phyloP scores from a whole-genome alignment of 2,888 invertebrate species.

The Spisula subtruncata region DNA sequence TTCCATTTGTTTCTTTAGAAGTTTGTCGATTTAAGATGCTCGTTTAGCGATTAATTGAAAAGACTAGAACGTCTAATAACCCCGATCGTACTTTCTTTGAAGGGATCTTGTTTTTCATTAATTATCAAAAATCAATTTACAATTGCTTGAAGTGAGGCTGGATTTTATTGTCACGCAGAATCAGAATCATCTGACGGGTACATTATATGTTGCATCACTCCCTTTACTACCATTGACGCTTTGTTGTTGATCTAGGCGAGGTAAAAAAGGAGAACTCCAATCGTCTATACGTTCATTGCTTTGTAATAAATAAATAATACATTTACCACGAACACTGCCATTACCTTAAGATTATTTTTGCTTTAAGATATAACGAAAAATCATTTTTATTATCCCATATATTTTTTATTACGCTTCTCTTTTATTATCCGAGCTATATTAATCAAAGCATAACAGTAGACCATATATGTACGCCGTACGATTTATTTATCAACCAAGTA shows the following conservation, averaged over 20 bases:
- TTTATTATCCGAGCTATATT: neutral
- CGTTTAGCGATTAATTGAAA: constrained; percentile 24
- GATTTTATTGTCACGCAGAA: neutral
- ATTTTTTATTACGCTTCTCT: neutral
- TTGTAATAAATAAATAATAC: constrained; percentile 5
- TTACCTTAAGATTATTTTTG: neutral
- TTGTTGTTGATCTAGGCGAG: neutral
- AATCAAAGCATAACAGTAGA: neutral
- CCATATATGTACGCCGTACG: neutral
- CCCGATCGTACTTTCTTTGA: constrained; percentile 7
- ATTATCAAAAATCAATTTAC: constrained; percentile 29
- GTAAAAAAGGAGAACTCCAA: neutral
- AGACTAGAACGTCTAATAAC: constrained; percentile 1
- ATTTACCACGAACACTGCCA: neutral
- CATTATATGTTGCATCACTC: neutral
- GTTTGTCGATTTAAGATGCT: constrained; percentile 17
- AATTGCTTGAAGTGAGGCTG: constrained; percentile 5
- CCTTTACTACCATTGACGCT: neutral
- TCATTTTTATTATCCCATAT: neutral
- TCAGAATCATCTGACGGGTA: neutral
- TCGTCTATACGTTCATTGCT: neutral
- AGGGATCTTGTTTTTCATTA: constrained; percentile 25
- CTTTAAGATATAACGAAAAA: neutral
- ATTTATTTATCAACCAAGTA: constrained; percentile 8
- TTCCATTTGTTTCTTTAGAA: constrained; percentile 4